phyloP scores from a whole-genome alignment of 2,113 vertebrate genomes.

The Riparia riparia region DNA sequence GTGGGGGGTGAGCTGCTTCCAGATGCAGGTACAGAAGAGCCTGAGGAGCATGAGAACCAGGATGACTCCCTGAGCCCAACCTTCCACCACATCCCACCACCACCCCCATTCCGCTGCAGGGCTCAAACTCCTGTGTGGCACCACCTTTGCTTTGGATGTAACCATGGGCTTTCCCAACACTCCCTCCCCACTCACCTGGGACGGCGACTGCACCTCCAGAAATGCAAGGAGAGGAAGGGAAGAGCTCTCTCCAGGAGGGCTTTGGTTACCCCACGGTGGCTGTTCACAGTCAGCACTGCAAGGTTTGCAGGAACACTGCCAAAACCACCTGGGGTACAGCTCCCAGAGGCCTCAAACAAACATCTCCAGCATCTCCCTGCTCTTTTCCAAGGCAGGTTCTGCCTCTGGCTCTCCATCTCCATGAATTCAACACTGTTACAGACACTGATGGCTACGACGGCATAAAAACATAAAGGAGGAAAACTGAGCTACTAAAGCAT shows the following conservation, averaged over 20 bases:
- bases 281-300: not conserved
- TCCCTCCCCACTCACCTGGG: rapidly evolving
- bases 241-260: not conserved
- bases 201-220: rapidly evolving
- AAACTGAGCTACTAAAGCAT: not conserved
- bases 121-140: not conserved
- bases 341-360: not conserved
- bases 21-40: rapidly evolving
- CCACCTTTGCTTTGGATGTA: not conserved
- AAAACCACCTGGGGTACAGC: not conserved
- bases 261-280: rapidly evolving
- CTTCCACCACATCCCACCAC: not conserved
- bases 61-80: not conserved
- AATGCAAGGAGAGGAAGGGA: not conserved
- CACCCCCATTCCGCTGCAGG: not conserved
- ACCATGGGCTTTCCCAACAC: not conserved
- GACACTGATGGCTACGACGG: not conserved
- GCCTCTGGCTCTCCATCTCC: not conserved
- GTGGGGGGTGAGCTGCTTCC: not conserved
- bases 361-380: not conserved
- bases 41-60: not conserved
- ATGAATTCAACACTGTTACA: not conserved
- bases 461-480: not conserved
- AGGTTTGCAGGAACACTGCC: not conserved
- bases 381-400: not conserved